Conservation (phyloP, 1,140 invertebrate genomes). For the Trypoxylus dichotomus region DNA sequence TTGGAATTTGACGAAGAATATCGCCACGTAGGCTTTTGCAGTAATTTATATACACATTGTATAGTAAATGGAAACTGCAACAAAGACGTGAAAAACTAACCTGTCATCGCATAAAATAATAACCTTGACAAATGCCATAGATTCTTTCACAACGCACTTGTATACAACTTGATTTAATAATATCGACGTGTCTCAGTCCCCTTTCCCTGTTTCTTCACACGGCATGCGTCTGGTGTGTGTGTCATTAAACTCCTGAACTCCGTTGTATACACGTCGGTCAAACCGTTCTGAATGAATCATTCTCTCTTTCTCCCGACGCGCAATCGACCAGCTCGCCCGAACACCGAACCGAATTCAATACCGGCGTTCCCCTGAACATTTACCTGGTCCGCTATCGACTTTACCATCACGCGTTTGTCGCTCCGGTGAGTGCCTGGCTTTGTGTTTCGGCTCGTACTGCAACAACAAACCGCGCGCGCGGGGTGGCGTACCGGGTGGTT, state of each 20-base stretch:
- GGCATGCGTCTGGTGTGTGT: too few relatives aligned
- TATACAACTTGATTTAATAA: too few relatives aligned
- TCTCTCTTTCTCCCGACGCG: not conserved
- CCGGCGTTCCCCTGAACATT: not conserved
- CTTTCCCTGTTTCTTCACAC: too few relatives aligned
- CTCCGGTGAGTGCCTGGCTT: not conserved
- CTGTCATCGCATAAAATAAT: too few relatives aligned
- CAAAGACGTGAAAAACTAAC: too few relatives aligned
- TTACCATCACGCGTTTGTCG: not conserved
- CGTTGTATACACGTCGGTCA: not conserved
- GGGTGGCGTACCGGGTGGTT: not conserved
- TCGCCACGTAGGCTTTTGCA: too few relatives aligned
- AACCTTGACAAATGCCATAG: too few relatives aligned
- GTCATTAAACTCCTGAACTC: not conserved
- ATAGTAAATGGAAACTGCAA: too few relatives aligned
- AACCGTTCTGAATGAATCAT: conserved; percentile 21
- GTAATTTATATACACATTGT: too few relatives aligned
- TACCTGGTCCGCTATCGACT: not conserved
- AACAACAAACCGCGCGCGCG: not conserved
- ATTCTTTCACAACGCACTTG: too few relatives aligned
- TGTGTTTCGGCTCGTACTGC: not conserved
- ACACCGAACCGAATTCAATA: not conserved
- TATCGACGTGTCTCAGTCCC: too few relatives aligned
- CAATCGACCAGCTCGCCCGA: not conserved
- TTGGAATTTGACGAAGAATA: too few relatives aligned